These are phyloP conservation scores for Rhingia rostrata DNA, from an alignment of 2,888 invertebrate genomes.

Conservation along the genomic window DNA sequence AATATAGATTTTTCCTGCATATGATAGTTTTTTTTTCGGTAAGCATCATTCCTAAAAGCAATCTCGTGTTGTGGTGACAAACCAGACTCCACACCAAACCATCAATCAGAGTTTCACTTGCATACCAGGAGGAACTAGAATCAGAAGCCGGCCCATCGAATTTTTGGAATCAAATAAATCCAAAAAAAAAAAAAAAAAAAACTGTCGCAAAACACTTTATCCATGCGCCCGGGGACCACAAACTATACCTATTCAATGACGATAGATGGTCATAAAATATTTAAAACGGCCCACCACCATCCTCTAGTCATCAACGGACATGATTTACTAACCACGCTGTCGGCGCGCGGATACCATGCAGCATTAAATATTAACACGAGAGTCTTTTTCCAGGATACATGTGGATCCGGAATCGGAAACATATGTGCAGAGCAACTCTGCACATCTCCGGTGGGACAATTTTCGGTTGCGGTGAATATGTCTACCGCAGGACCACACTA, in stretches of 20 bases:
- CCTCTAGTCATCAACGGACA: conserved; percentile 38
- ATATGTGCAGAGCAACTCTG: conserved; percentile 37
- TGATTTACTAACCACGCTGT: conserved; percentile 74
- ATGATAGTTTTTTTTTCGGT: conserved; percentile 10
- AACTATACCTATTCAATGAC: conserved; percentile 61
- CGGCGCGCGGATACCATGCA: conserved; percentile 60
- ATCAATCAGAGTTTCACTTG: conserved; percentile 62
- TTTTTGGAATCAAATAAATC: not conserved
- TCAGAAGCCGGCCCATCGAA: not conserved
- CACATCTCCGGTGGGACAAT: conserved; percentile 63
- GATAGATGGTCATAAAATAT: conserved; percentile 57
- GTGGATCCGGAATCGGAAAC: conserved; percentile 44
- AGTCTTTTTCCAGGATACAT: conserved; percentile 45
- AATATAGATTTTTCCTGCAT: not conserved
- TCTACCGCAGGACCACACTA: conserved; percentile 61
- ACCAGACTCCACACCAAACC: conserved; percentile 19
- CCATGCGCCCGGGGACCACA: conserved; percentile 40
- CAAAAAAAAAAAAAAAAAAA: conserved; percentile 16
- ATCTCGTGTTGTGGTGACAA: conserved; percentile 29
- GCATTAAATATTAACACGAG: conserved; percentile 72
- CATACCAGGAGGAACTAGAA: not conserved
- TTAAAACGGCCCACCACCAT: conserved; percentile 36
- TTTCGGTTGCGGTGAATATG: conserved; percentile 64
- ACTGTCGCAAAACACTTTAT: conserved; percentile 58
- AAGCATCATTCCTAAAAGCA: conserved; percentile 39